Percentiles rank a stretch among this genome's conserved stretches.
These are phyloP conservation scores for Heliconius ethilla DNA, from an alignment of 2,888 invertebrate genomes.

Conservation along the genomic window DNA sequence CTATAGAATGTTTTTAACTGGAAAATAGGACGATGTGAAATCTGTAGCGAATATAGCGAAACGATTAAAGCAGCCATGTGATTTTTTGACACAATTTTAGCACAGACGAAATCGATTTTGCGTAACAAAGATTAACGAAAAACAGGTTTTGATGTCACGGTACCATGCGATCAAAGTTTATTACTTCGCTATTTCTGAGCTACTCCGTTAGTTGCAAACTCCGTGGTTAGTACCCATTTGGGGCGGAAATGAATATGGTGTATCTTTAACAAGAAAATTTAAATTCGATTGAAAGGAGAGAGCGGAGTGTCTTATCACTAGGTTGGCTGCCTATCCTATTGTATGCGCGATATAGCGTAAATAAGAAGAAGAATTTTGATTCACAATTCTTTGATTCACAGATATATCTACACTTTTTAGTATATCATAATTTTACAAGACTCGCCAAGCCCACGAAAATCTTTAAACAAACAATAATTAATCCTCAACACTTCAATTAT, in stretches of 20 bases:
- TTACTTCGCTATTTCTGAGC: background rate
- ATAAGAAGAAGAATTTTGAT: too few relatives aligned
- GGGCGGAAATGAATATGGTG: background rate
- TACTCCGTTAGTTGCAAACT: background rate
- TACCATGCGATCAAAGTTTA: background rate
- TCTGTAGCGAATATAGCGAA: conserved; percentile 4
- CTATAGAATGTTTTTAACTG: conserved; percentile 11
- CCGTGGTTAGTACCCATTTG: background rate
- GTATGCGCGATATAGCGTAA: too few relatives aligned
- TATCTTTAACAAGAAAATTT: background rate
- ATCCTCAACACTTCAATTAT: background rate
- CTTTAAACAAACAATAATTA: background rate
- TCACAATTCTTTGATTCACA: too few relatives aligned
- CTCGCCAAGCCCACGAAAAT: too few relatives aligned
- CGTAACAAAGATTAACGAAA: conserved; percentile 16
- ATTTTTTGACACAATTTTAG: conserved; percentile 16
- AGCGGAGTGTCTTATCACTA: too few relatives aligned
- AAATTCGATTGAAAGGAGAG: background rate
- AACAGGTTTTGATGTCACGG: conserved; percentile 24
- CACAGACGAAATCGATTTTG: conserved; percentile 16
- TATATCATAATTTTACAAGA: background rate
- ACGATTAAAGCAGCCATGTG: background rate
- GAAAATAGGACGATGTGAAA: conserved; percentile 7
- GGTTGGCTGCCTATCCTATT: too few relatives aligned
- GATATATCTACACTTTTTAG: background rate